phyloP scores from a whole-genome alignment of 2,113 vertebrate genomes.

The Python bivittatus region DNA sequence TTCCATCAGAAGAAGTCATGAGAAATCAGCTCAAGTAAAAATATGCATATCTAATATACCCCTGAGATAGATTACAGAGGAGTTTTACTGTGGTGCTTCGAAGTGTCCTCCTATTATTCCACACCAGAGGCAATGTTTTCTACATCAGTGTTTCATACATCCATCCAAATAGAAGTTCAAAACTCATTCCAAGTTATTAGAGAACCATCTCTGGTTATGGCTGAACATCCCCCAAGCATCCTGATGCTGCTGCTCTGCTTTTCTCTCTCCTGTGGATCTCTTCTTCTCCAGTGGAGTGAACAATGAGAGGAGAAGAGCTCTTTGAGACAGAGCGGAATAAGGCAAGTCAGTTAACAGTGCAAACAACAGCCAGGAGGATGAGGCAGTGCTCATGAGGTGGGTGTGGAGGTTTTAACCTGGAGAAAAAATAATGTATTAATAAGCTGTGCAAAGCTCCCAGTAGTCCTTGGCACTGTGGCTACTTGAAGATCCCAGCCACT shows the following conservation, averaged over 20 bases:
- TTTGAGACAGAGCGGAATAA: background rate
- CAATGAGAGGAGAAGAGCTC: background rate
- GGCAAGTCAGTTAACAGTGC: background rate
- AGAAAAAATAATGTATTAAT: background rate
- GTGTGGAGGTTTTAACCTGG: background rate
- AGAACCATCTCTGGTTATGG: background rate
- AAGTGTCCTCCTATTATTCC: background rate
- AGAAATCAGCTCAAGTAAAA: background rate
- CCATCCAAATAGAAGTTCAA: background rate
- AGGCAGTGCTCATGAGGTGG: background rate
- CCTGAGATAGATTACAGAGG: background rate
- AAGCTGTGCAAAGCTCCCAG: background rate
- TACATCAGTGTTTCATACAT: background rate
- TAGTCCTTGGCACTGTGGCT: background rate
- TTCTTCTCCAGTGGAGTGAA: background rate
- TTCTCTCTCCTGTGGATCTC: background rate
- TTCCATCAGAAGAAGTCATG: background rate
- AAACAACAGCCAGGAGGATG: background rate
- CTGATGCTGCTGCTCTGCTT: background rate
- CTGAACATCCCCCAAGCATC: background rate
- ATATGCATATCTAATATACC: background rate
- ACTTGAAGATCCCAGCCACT: background rate
- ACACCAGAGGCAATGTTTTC: background rate
- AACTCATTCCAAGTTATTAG: background rate
- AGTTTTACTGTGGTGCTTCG: background rate